phyloP scores from a whole-genome alignment of 2,113 vertebrate species.

The Neolamprologus ventralis region DNA sequence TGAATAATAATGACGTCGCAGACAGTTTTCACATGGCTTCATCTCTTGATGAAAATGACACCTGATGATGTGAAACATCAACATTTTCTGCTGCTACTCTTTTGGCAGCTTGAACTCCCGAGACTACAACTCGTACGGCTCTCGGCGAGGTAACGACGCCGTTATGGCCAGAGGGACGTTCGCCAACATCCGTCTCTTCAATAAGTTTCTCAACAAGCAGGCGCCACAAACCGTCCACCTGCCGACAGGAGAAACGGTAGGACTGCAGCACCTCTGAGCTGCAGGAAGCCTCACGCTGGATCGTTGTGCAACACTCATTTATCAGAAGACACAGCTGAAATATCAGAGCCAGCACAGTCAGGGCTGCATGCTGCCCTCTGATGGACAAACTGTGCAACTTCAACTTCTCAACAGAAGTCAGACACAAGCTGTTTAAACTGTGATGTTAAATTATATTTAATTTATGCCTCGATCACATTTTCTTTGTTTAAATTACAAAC shows the following conservation, averaged over 20 bases:
- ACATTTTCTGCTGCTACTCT: neutral
- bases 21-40: neutral
- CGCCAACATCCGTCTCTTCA: constrained; percentile 93
- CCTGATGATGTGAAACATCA: neutral
- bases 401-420: neutral
- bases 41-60: neutral
- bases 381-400: neutral
- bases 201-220: constrained; percentile 93
- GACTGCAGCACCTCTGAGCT: neutral
- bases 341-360: neutral
- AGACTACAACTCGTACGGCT: constrained; percentile 96
- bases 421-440: accelerated
- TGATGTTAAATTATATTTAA: accelerated
- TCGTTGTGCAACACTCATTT: accelerated
- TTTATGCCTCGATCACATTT: neutral
- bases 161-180: constrained; percentile 95
- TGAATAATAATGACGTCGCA: accelerated
- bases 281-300: accelerated
- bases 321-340: neutral
- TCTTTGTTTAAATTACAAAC: neutral
- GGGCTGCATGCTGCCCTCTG: neutral
- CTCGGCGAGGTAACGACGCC: constrained; percentile 92
- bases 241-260: constrained; percentile 82
- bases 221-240: constrained; percentile 86
- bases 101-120: constrained; percentile 78